phyloP scores from a whole-genome alignment of 2,888 invertebrate genomes.

The Brachyptera risi region DNA sequence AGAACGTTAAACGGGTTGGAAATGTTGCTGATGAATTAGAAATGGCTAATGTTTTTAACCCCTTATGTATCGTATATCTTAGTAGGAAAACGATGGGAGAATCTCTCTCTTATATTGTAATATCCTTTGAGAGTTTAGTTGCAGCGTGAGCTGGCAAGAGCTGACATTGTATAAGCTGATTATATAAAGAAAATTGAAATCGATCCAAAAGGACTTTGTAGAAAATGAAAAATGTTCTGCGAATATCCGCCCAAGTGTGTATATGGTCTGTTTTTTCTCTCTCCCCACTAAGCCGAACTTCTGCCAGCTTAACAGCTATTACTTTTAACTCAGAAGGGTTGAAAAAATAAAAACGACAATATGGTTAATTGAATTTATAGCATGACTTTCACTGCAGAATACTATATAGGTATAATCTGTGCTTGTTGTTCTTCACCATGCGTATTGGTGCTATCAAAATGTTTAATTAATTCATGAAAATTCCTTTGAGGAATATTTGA shows the following conservation, averaged over 20 bases:
- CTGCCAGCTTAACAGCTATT: constrained; percentile 13
- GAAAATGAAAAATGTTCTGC: constrained; percentile 24
- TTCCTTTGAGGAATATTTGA: too few species aligned
- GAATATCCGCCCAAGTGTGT: neutral
- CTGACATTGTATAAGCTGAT: constrained; percentile 25
- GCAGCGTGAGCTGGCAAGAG: neutral
- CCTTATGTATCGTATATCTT: too few species aligned
- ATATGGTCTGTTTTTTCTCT: neutral
- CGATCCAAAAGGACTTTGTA: constrained; percentile 16
- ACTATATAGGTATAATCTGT: too few species aligned
- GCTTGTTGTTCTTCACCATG: too few species aligned
- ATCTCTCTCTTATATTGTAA: neutral
- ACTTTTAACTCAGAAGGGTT: constrained; percentile 6
- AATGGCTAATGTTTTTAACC: constrained; percentile 18
- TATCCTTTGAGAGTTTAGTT: constrained; percentile 26
- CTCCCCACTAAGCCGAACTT: constrained; percentile 5
- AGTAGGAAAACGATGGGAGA: constrained; percentile 1
- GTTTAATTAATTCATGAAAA: too few species aligned
- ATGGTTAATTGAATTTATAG: constrained; percentile 18
- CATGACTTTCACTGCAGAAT: too few species aligned
- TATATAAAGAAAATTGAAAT: constrained; percentile 30
- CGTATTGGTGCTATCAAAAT: too few species aligned
- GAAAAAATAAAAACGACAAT: constrained; percentile 10
- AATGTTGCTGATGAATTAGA: constrained; percentile 24
- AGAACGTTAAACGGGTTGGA: constrained; percentile 10